Percentiles rank a stretch among this genome's conserved stretches.
Conservation (phyloP, 1,140 invertebrate species). For the Drosophila bifasciata region DNA sequence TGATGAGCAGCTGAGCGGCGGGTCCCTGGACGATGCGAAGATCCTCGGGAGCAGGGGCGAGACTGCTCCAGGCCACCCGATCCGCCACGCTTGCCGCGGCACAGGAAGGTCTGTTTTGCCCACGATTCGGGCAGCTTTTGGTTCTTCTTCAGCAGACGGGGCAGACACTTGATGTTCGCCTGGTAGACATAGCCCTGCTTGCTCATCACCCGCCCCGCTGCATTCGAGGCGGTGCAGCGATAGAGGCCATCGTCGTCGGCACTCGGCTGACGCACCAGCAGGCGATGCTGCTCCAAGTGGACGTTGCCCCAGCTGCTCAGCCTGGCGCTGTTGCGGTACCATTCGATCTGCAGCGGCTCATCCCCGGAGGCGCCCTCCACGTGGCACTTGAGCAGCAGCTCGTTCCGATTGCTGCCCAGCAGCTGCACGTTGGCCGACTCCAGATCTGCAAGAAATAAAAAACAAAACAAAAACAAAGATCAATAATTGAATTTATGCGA, state of each 20-base stretch:
- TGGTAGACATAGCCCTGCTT: slow-evolving; percentile 86
- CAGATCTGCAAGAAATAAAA: slow-evolving; percentile 86
- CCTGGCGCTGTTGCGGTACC: slow-evolving; percentile 90
- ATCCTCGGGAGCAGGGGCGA: slow-evolving; percentile 43
- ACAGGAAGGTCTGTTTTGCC: slow-evolving; percentile 85
- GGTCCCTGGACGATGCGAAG: slow-evolving; percentile 83
- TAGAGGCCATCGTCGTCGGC: slow-evolving; percentile 89
- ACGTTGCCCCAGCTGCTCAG: slow-evolving; percentile 86
- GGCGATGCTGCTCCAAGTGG: slow-evolving; percentile 87
- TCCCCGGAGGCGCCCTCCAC: slow-evolving; percentile 87
- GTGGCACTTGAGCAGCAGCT: slow-evolving; percentile 90
- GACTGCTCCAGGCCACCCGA: slow-evolving; percentile 35
- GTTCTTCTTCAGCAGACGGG: slow-evolving; percentile 84
- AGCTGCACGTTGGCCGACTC: slow-evolving; percentile 88
- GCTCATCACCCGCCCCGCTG: slow-evolving; percentile 89
- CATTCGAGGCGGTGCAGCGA: slow-evolving; percentile 90
- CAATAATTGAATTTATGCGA: slow-evolving; percentile 49
- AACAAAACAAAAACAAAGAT: slow-evolving; percentile 4
- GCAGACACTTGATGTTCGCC: slow-evolving; percentile 60
- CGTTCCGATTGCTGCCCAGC: slow-evolving; percentile 85
- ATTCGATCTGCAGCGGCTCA: slow-evolving; percentile 89
- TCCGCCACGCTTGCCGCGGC: slow-evolving; percentile 73
- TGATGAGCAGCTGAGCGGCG: slow-evolving; percentile 85
- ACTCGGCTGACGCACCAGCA: slow-evolving; percentile 87
- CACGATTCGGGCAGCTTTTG: slow-evolving; percentile 86